These are phyloP conservation scores for Sula dactylatra DNA, from an alignment of 2,113 vertebrate genomes.

Conservation along the genomic window DNA sequence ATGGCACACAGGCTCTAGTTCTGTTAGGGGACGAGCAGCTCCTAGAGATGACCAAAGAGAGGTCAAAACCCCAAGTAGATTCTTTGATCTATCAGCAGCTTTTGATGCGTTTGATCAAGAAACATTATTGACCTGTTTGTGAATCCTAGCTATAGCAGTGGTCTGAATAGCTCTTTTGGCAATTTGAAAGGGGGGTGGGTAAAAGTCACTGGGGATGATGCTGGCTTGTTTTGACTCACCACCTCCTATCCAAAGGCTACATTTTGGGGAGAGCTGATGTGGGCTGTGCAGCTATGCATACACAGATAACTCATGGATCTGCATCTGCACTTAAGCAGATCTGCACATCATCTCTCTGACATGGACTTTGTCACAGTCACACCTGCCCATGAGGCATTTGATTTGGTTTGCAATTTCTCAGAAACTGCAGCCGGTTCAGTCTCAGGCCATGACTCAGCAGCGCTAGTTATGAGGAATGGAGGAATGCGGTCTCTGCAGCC, in stretches of 20 bases:
- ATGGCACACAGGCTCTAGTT: background rate
- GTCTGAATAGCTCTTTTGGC: background rate
- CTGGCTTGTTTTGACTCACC: background rate
- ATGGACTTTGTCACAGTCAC: background rate
- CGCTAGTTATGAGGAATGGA: background rate
- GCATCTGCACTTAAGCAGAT: background rate
- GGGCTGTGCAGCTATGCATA: background rate
- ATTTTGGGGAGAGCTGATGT: background rate
- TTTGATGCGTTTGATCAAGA: background rate
- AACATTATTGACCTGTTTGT: background rate
- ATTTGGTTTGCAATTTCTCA: background rate
- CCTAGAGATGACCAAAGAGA: background rate
- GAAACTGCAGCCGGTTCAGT: background rate
- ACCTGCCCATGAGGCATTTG: background rate
- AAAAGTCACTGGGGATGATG: background rate
- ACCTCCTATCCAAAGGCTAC: background rate
- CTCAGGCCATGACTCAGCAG: conserved; percentile 32
- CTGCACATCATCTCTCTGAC: background rate
- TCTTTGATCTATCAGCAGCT: background rate
- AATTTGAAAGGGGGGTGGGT: background rate
- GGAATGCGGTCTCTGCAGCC: conserved; percentile 1
- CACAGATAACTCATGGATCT: background rate
- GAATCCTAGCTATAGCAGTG: background rate
- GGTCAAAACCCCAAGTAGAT: background rate
- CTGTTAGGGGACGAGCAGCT: background rate